Base-by-base conservation (phyloP, 2,113 vertebrate species). In the Hassar affinis region DNA sequence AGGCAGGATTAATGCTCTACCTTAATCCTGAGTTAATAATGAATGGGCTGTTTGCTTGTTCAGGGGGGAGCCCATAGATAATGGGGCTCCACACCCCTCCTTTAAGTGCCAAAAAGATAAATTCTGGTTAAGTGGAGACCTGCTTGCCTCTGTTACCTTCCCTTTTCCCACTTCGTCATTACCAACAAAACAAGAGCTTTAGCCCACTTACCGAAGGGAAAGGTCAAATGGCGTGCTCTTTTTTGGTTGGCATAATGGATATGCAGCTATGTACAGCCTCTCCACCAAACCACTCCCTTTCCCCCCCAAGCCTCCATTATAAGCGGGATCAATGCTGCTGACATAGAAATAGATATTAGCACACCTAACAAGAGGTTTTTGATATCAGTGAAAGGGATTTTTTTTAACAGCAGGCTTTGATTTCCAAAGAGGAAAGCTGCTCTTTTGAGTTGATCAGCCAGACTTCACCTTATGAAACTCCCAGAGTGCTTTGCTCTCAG, bases 21-120 rank as follows among this genome's bases (percentile, higher is more conserved):
- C 94, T 94, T 95, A 94, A 94, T 94, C 93, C 92, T 93, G 93
- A 95, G 94, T 95, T 94, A 94, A 95, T 95, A 95, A 95, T 95
- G 94, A 95, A 95, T 95, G 93, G 93, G 91, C 92, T 95, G 94
- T 94, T 95, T 95, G 94, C 93, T 94, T 92, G 91, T 94, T 94
- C 91, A 92, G 92, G 92, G 92, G 93, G 93, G 92, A 94, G 92
- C 92, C 92, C 94, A 94, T 93, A 93, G 93, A 95, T 95, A 95
- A 95, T 92, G 84, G 91, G 86, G 82, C 91, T 92, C 91, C 92
- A 91, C 92, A 91, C 91, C 93, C 92, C 94, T 93, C 93, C 94
- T 93, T 91, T 92, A 91, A 91, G 92, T 94, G 94, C 92, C 93
- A 93, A 93, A 94, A 93, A 94, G 92, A 95, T 94, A 93, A 93